A percentile compares a stretch with the other conserved stretches of the same genome.
These are phyloP conservation scores for Branchipolynoe longqiensis DNA, from an alignment of 2,888 invertebrate species.

Conservation along the genomic window DNA sequence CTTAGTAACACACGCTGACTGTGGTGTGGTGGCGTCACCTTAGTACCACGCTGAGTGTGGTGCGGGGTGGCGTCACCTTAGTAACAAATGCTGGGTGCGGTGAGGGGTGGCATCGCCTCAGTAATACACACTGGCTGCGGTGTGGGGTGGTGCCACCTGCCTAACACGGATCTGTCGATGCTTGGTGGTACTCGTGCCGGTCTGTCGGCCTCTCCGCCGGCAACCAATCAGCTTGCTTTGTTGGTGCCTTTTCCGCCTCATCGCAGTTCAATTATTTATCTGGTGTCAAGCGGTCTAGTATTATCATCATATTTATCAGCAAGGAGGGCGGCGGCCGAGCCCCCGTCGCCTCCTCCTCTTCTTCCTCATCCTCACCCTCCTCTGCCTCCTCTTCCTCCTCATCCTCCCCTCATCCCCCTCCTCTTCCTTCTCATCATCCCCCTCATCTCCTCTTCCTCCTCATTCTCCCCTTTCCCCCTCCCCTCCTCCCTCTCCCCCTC, in stretches of 20 bases:
- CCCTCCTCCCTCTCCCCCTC: too few relatives aligned
- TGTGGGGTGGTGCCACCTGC: too few relatives aligned
- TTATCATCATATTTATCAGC: slow-evolving; percentile 45
- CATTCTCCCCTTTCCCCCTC: not conserved
- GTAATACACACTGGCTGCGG: too few relatives aligned
- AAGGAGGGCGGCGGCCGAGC: not conserved
- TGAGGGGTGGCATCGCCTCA: too few relatives aligned
- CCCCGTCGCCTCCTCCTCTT: not conserved
- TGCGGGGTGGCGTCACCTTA: too few relatives aligned
- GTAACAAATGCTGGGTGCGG: too few relatives aligned
- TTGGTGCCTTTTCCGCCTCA: slow-evolving; percentile 17
- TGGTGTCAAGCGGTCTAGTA: slow-evolving; percentile 27
- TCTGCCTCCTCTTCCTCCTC: slow-evolving; percentile 18
- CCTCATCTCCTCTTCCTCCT: slow-evolving; percentile 3
- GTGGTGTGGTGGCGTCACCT: too few relatives aligned
- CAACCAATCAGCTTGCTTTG: slow-evolving; percentile 14
- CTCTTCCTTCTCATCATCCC: not conserved
- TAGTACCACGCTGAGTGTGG: too few relatives aligned
- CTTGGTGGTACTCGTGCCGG: too few relatives aligned
- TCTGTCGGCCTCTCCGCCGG: not conserved
- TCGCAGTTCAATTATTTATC: slow-evolving; percentile 48
- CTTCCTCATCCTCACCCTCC: too few relatives aligned
- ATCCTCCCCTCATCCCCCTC: not conserved
- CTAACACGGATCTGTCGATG: too few relatives aligned
- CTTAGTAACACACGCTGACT: too few relatives aligned